Percentiles rank a stretch among this genome's conserved stretches.
phyloP scores from a whole-genome alignment of 2,888 invertebrate species.

The Tanypteryx hageni region DNA sequence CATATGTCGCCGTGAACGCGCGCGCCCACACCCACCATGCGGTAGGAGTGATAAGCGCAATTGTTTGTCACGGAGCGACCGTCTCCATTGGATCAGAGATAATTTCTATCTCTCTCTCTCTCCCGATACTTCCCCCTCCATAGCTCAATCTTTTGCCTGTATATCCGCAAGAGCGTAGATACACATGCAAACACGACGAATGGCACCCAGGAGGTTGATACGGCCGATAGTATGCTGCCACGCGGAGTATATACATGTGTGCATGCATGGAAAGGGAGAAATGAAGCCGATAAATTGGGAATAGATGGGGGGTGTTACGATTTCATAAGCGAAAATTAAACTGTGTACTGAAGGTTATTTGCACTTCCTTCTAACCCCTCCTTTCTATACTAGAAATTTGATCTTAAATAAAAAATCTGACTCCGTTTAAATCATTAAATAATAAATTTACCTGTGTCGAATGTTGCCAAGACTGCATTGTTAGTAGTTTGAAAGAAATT shows the following conservation, averaged over 20 bases:
- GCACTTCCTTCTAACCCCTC: no score
- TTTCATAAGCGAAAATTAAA: conserved; percentile 14
- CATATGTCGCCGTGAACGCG: background rate
- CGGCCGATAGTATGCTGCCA: background rate
- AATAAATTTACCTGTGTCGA: no score
- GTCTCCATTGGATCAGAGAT: background rate
- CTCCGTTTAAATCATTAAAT: no score
- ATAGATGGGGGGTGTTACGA: background rate
- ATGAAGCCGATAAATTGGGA: background rate
- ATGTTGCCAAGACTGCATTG: no score
- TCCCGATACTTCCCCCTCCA: no score
- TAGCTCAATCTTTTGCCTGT: background rate
- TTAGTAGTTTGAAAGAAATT: no score
- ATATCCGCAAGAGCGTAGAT: conserved; percentile 2
- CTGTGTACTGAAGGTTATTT: background rate
- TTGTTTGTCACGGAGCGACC: conserved; percentile 20
- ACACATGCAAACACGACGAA: conserved; percentile 22
- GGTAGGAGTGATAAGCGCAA: conserved; percentile 7
- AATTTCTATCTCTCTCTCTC: conserved; percentile 1
- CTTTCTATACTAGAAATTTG: no score
- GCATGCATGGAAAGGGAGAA: background rate
- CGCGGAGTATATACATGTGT: background rate
- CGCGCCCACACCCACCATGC: background rate
- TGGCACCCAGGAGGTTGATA: background rate
- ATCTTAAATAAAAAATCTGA: no score